Base-by-base conservation (phyloP, 2,113 vertebrate species). In the Litocranius walleri region DNA sequence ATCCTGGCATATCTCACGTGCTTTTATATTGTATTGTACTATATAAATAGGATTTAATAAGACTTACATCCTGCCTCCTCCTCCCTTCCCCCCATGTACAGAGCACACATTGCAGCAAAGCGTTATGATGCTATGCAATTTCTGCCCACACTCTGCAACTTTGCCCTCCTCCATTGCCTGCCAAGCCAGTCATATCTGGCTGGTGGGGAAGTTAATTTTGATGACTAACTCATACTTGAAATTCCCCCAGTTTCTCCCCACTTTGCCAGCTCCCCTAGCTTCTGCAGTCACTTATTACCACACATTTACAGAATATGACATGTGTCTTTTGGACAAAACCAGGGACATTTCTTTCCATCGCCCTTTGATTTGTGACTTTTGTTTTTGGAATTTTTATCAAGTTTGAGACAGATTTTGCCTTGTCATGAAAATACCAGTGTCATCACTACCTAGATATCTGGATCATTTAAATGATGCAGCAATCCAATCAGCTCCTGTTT, bases 181-280 rank as follows among this genome's bases (percentile, higher is more conserved):
- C 57, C 59, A 81, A 94, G 82, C n/a, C 56, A 90, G 59, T 52
- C 61, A 40, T 27, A 40, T 64, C 89, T 86, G 82, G 61, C 62
- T 71, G 48, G 78, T 59, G 77, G 40, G 56, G 80, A 95, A 89
- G 59, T 23, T 57, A 57, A 89, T 59, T 80, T 62, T 85, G 48
- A 85, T 86, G 80, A 89, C 61, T 86, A 93, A 89, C 8, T 77
- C 48, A 59, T 93, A 80, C 15, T 96, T 89, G 27, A 89, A 94
- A 94, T 87, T 77, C 19, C 45, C 19, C 48, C 54, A 3, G 15
- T 74, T 94, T 82, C 7, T 56, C 57, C 43, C 23, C 54, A 80
- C n/a, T 89, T 74, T 85, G 17, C 29, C 16, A 48, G 6, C 59
- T 94, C 12, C 85, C 57, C 12, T 7, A 43, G 43, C 6, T 85